phyloP scores from a whole-genome alignment of 2,113 vertebrate species.

The Balaeniceps rex region DNA sequence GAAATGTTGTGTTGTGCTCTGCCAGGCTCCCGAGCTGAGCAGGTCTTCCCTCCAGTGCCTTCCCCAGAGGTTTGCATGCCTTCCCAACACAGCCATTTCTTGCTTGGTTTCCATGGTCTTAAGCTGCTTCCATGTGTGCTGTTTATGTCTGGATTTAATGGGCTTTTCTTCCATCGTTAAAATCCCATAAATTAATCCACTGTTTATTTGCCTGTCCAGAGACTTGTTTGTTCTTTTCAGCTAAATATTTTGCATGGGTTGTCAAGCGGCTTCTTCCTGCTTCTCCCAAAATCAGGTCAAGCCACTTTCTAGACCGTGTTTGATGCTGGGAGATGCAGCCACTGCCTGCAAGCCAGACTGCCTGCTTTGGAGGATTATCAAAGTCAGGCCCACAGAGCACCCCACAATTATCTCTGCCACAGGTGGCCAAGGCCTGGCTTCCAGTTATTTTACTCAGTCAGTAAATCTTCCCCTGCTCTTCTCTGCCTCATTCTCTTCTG shows the following conservation, averaged over 20 bases:
- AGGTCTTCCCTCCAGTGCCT: not conserved
- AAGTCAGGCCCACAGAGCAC: not conserved
- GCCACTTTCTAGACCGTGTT: not conserved
- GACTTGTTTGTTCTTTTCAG: conserved; percentile 25
- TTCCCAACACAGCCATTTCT: not conserved
- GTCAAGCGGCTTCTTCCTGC: conserved; percentile 46
- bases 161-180: conserved; percentile 19
- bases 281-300: not conserved
- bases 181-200: conserved; percentile 6
- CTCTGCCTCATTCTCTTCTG: not conserved
- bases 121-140: not conserved
- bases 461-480: not conserved
- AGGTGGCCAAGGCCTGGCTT: not conserved
- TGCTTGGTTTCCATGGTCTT: not conserved
- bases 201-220: conserved; percentile 40
- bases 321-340: not conserved
- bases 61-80: fast-evolving
- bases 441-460: not conserved
- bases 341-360: not conserved
- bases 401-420: not conserved
- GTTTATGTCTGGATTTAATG: conserved; percentile 2
- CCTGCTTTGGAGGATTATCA: conserved; percentile 1
- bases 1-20: not conserved
- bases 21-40: not conserved
- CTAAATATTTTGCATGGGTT: conserved; percentile 54